These are phyloP conservation scores for Eremobia ochroleuca DNA, from an alignment of 2,888 invertebrate species.

Conservation along the genomic window DNA sequence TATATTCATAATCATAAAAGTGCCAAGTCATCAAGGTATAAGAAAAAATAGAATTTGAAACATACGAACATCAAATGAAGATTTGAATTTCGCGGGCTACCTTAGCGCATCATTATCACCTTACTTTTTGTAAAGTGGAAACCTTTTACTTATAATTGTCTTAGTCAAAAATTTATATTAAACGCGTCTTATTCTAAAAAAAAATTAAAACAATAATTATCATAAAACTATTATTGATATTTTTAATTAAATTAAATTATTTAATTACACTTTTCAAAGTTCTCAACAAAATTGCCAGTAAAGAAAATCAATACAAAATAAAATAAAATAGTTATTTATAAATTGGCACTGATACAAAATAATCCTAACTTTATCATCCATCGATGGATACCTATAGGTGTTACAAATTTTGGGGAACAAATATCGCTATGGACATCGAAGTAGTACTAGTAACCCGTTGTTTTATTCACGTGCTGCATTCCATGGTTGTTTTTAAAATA, in stretches of 20 bases:
- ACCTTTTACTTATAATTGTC: background rate
- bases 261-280: no score
- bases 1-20: background rate
- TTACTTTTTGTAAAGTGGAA: background rate
- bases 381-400: background rate
- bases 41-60: background rate
- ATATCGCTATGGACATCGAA: background rate
- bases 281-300: background rate
- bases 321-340: background rate
- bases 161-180: background rate
- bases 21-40: background rate
- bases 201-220: background rate
- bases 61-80: background rate
- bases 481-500: background rate
- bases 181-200: background rate
- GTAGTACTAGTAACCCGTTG: background rate
- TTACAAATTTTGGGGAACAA: background rate
- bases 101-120: no score
- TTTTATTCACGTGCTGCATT: background rate
- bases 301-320: background rate
- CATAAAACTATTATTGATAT: background rate
- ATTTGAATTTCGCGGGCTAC: background rate
- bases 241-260: no score
- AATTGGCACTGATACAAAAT: conserved; percentile 7
- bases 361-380: background rate